Conservation (phyloP, 2,113 vertebrate species). For the Gymnorhina tibicen region DNA sequence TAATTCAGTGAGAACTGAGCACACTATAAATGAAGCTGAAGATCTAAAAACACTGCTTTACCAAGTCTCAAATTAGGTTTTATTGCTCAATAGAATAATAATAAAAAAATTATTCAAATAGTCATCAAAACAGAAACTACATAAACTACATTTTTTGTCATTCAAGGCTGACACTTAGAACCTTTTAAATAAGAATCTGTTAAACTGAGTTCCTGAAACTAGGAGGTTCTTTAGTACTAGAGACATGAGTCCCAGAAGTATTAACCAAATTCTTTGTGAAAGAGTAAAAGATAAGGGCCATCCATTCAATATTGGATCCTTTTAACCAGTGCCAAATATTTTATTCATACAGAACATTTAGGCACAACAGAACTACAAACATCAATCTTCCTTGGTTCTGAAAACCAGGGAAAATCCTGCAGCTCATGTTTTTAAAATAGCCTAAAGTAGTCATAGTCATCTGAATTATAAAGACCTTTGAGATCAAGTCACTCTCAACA, state of each 20-base stretch:
- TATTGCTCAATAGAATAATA: not conserved
- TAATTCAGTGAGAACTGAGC: not conserved
- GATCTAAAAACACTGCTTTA: not conserved
- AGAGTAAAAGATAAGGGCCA: not conserved
- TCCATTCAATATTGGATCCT: not conserved
- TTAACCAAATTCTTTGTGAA: not conserved
- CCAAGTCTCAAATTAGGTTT: not conserved
- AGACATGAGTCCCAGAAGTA: not conserved
- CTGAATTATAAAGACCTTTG: slow-evolving; percentile 9
- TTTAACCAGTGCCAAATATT: not conserved
- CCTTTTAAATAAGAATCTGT: not conserved
- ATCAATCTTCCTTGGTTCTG: not conserved
- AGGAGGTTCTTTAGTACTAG: not conserved
- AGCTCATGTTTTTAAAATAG: not conserved
- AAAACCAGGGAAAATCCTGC: not conserved
- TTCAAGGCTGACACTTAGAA: not conserved
- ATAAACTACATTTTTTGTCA: not conserved
- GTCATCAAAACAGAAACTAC: not conserved
- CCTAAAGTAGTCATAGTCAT: not conserved
- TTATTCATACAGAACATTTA: not conserved
- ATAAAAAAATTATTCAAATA: not conserved
- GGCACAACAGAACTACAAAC: not conserved
- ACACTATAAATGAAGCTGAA: not conserved
- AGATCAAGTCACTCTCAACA: not conserved
- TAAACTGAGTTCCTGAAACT: not conserved